phyloP scores from a whole-genome alignment of 2,888 invertebrate species.

The Drosophila nigricruria region DNA sequence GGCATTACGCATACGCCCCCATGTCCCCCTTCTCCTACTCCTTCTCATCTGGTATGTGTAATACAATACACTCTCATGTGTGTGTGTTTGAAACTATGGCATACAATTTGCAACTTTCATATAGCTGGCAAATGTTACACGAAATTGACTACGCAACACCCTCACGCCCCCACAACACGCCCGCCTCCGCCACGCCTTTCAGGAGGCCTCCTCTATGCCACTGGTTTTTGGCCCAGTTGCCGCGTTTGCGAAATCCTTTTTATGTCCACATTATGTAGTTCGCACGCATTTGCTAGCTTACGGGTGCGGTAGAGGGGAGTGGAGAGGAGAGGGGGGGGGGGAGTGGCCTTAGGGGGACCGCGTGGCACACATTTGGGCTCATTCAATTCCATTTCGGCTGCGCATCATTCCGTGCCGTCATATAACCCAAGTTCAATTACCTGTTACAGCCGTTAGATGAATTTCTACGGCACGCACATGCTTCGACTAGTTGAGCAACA shows the following conservation, averaged over 20 bases:
- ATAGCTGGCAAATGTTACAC: slow-evolving; percentile 42
- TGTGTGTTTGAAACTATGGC: slow-evolving; percentile 56
- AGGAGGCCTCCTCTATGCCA: slow-evolving; percentile 6
- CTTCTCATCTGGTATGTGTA: not conserved
- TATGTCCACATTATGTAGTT: slow-evolving; percentile 82
- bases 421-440: slow-evolving; percentile 84
- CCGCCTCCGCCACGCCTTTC: not conserved
- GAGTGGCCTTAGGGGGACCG: not conserved
- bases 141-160: slow-evolving; percentile 52
- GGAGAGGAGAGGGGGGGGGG: not conserved
- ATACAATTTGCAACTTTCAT: slow-evolving; percentile 76
- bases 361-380: slow-evolving; percentile 59
- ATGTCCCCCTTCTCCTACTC: not conserved
- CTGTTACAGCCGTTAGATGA: slow-evolving; percentile 85
- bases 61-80: slow-evolving; percentile 22
- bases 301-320: slow-evolving; percentile 5
- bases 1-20: slow-evolving; percentile 43
- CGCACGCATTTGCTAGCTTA: slow-evolving; percentile 66
- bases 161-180: not conserved
- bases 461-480: slow-evolving; percentile 84
- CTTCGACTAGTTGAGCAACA: slow-evolving; percentile 72
- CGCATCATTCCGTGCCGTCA: slow-evolving; percentile 74
- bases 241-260: slow-evolving; percentile 82
- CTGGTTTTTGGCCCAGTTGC: slow-evolving; percentile 24
- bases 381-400: slow-evolving; percentile 78